phyloP scores from a whole-genome alignment of 2,113 vertebrate species.

The Prolemur simus region DNA sequence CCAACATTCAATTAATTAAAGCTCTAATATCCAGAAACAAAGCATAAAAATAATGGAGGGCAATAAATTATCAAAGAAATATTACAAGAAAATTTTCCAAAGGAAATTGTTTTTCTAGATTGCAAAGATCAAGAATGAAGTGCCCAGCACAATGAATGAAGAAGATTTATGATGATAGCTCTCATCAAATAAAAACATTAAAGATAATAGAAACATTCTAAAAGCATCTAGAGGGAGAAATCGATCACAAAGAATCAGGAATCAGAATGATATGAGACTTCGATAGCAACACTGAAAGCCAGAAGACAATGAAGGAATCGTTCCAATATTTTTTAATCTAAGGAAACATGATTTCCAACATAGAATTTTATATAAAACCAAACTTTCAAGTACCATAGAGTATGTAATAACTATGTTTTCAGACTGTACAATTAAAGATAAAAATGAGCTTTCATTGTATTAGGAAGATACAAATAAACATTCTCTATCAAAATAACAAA shows the following conservation, averaged over 20 bases:
- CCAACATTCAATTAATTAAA: not conserved
- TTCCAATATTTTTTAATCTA: not conserved
- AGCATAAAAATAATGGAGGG: not conserved
- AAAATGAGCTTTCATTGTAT: not conserved
- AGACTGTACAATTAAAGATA: not conserved
- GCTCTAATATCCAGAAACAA: not conserved
- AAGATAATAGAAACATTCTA: not conserved
- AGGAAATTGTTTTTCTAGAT: not conserved
- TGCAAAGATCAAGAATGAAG: not conserved
- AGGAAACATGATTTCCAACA: not conserved
- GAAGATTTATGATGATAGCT: not conserved
- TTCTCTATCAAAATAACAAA: not conserved
- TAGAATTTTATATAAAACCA: not conserved
- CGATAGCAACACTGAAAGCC: not conserved
- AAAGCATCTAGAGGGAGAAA: not conserved
- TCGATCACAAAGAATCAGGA: slow-evolving; percentile 4
- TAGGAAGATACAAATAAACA: not conserved
- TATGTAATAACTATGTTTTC: not conserved
- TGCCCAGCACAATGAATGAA: not conserved
- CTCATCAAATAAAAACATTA: not conserved
- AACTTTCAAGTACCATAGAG: not conserved
- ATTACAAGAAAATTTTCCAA: not conserved
- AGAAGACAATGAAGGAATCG: not conserved
- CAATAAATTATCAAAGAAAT: not conserved
- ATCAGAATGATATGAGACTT: not conserved